Conservation (phyloP, 2,797 vertebrate species). For the Triplophysa yarkandensis region DNA sequence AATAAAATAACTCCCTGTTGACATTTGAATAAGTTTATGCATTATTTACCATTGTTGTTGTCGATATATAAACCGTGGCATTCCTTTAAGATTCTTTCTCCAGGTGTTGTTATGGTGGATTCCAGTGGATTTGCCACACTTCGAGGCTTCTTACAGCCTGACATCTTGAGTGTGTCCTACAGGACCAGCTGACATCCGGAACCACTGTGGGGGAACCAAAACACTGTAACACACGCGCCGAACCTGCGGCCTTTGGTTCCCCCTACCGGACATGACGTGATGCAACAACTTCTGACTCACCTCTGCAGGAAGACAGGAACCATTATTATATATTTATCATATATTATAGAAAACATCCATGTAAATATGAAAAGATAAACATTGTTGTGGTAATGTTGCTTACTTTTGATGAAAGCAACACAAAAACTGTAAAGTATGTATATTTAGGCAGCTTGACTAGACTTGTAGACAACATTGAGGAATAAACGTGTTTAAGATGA, state of each 20-base stretch:
- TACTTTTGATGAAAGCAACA: neutral
- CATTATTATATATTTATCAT: no score
- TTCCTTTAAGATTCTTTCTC: slow-evolving; percentile 78
- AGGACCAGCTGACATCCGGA: neutral
- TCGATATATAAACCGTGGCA: slow-evolving; percentile 79
- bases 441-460: neutral
- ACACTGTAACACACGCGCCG: slow-evolving; percentile 65
- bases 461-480: neutral
- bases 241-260: neutral
- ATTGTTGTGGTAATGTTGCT: no score
- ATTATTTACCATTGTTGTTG: slow-evolving; percentile 76
- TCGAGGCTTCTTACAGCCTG: slow-evolving; percentile 73
- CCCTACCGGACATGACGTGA: neutral
- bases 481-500: neutral
- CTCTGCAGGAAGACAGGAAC: no score
- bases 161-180: slow-evolving; percentile 64
- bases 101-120: slow-evolving; percentile 74
- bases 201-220: slow-evolving; percentile 61
- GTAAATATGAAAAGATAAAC: neutral
- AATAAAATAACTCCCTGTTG: neutral
- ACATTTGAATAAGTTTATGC: neutral
- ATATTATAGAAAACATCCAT: neutral
- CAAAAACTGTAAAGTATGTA: no score
- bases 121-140: slow-evolving; percentile 78
- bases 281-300: no score